Evolutionary conservation across 1,140 invertebrate species (phyloP), one percentile per base, ranked within the genome.

Genomic region (Stegodyphus dumicola): DNA sequence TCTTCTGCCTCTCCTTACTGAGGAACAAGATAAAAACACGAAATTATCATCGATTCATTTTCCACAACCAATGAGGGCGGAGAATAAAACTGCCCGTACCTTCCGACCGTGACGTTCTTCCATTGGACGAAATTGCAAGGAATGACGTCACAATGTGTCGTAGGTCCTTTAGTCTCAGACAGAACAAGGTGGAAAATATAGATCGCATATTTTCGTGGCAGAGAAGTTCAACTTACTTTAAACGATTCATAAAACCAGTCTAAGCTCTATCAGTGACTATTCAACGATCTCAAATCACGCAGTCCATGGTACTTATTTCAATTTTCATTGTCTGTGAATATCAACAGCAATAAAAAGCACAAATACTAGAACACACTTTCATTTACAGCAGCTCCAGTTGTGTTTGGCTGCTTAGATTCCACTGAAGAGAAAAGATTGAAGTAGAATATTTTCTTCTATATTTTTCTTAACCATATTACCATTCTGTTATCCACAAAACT

Each of bases 11-110:
- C 49, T 33, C 33, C 33, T 33, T 33, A 33, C 33, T 33, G 33
- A 17, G 1, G 33, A 18, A 18, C 10, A 70, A 70, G 67, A 70
- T 17, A 70, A 11, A 70, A 33, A 70, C 15, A 17, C 17, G 7
- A 65, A 65, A 15, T 65, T 65, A 66, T 52, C 56, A 77, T 77
- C 76, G 76, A 77, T 77, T 67, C 49, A 66, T 77, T 65, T n/a
- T 51, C n/a, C 64, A 6, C 76, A 18, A 11, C 76, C 76, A 77
- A 77, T 77, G 48, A 51, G 64, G 51, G 15, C 49, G 13, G 11
- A 65, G 64, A 51, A 52, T 11, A n/a, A 10, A 49, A 52, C 76
- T 52, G 76, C 76, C 76, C 76, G 76, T 77, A 77, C 76, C 65
- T 77, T 77, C 76, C 18, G 10, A 9, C 54, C 76, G 51, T 66